These are phyloP conservation scores for Chelonus insularis DNA, from an alignment of 1,140 invertebrate genomes.

Conservation along the genomic window DNA sequence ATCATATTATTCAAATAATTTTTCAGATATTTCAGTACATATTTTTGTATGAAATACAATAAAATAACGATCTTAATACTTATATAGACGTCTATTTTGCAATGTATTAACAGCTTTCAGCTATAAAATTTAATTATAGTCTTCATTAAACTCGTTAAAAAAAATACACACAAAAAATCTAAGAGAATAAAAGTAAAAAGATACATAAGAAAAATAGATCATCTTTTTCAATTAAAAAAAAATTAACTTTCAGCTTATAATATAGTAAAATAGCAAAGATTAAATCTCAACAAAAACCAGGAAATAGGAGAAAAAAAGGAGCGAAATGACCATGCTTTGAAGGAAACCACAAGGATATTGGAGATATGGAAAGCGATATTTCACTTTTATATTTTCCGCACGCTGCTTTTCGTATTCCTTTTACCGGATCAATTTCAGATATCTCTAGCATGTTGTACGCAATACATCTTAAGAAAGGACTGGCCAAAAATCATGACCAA, in stretches of 20 bases:
- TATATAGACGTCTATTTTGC: too few species aligned
- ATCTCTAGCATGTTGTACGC: conserved; percentile 16
- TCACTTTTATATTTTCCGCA: conserved; percentile 31
- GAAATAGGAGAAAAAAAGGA: not conserved
- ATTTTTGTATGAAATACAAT: too few species aligned
- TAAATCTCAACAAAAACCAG: not conserved
- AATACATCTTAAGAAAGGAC: conserved; percentile 24
- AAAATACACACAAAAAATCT: too few species aligned
- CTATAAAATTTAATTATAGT: too few species aligned
- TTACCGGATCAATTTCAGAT: conserved; percentile 28
- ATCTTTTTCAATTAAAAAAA: too few species aligned
- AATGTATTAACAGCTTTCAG: too few species aligned
- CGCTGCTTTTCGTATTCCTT: conserved; percentile 10
- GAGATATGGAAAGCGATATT: conserved; percentile 20
- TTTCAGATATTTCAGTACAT: not conserved
- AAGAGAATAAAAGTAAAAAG: too few species aligned
- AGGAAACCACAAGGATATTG: conserved; percentile 5
- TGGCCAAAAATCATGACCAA: conserved; percentile 8
- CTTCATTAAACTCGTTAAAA: too few species aligned
- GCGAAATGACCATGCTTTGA: not conserved
- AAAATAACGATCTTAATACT: too few species aligned
- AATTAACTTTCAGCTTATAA: too few species aligned
- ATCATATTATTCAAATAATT: too few species aligned
- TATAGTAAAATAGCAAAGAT: not conserved
- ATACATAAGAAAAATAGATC: too few species aligned